phyloP scores from a whole-genome alignment of 2,888 invertebrate species.

The Nephrotoma guestfalica region DNA sequence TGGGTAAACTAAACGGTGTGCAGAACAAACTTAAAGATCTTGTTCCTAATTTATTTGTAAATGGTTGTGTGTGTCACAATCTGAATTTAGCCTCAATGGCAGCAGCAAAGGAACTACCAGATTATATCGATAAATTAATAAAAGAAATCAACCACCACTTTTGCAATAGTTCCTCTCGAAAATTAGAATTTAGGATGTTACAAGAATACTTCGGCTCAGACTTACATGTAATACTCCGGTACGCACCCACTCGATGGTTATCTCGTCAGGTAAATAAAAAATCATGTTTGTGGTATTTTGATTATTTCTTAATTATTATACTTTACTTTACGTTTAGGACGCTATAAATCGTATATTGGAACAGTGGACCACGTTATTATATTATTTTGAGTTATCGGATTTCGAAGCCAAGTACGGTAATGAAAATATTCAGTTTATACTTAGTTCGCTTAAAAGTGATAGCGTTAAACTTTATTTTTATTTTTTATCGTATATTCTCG shows the following conservation, averaged over 20 bases:
- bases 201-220: no score
- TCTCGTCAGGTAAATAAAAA: background rate
- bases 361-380: background rate
- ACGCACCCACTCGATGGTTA: no score
- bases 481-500: background rate
- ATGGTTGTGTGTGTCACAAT: background rate
- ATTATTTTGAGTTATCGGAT: background rate
- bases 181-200: no score
- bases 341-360: no score
- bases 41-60: background rate
- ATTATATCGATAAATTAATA: no score
- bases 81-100: no score
- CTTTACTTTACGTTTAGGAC: background rate
- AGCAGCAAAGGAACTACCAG: no score
- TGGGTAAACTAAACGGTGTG: background rate
- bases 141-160: no score
- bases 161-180: no score
- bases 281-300: background rate
- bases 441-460: background rate
- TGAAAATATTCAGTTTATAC: background rate
- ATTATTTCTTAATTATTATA: background rate
- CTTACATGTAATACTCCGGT: no score
- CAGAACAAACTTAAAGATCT: background rate
- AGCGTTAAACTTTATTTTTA: background rate
- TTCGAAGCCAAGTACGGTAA: constrained; percentile 1